Evolutionary conservation across 2,113 vertebrate species (phyloP), one percentile per base, ranked within the genome.

Genomic region (Hassar affinis): DNA sequence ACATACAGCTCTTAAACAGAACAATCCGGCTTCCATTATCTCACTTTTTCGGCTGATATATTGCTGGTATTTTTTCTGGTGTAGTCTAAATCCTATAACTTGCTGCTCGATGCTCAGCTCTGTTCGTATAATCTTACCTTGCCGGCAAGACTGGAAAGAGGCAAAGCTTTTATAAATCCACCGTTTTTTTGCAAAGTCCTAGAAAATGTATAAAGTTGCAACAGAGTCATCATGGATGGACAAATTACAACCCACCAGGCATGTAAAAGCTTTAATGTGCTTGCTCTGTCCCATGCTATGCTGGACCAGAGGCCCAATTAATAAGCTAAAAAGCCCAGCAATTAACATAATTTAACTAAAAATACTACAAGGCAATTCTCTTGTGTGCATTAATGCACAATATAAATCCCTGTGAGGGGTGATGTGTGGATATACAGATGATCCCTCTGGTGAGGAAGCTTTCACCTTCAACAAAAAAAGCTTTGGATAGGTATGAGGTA

Each of bases 1-100:
- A 35, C 11, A 56, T 20, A 35, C 51, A 54, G 49, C 15, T 75
- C 33, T 75, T 59, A 59, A 17, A 27, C 11, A n/a, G 4, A 15
- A 82, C 10, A 42, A 57, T 72, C 52, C 45, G n/a, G 27, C 20
- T 47, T 82, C 42, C 71, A 25, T 82, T 74, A 61, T 75, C 68
- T 25, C 10, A 22, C n/a, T 30, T 75, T 62, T 51, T 57, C 64
- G 42, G 64, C 62, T 81, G 74, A 14, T 38, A 59, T 18, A 45
- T 57, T 27, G 33, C 47, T 38, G 11, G 5, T 38, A 54, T 81
- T 18, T 51, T 52, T 49, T 51, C 59, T n/a, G 17, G 20, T 54
- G 49, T 66, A 38, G 62, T 27, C 49, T 81, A 35, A 27, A 8
- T 81, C 49, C n/a, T 47, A 69, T 69, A 54, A 35, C 79, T 38